phyloP scores from a whole-genome alignment of 2,888 invertebrate species.

The Calephelis perditalis region DNA sequence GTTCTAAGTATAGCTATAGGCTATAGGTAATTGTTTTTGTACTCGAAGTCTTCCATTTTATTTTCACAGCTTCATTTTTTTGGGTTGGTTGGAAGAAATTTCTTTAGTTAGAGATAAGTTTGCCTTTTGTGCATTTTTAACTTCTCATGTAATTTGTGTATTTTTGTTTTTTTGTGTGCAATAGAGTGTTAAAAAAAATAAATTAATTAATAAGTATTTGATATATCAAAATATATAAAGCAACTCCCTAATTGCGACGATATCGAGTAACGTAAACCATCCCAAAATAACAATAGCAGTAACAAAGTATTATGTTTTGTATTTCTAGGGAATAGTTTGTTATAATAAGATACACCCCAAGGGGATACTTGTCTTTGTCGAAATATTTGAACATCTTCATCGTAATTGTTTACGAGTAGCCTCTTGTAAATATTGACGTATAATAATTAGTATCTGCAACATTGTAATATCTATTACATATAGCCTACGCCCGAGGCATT shows the following conservation, averaged over 20 bases:
- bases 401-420: conserved; percentile 1
- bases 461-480: conserved; percentile 1
- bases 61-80: too few relatives aligned
- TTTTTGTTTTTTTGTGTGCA: too few relatives aligned
- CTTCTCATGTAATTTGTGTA: too few relatives aligned
- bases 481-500: too few relatives aligned
- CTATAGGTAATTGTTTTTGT: too few relatives aligned
- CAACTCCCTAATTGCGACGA: not conserved
- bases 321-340: conserved; percentile 2
- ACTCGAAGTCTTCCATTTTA: too few relatives aligned
- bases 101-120: too few relatives aligned
- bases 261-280: not conserved
- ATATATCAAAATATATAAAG: not conserved
- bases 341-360: not conserved
- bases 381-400: conserved; percentile 2
- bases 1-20: too few relatives aligned
- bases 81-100: too few relatives aligned
- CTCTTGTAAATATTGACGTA: not conserved
- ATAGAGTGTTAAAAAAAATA: too few relatives aligned
- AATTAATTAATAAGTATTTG: not conserved
- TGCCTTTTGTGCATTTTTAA: too few relatives aligned
- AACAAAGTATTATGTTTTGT: not conserved
- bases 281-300: too few relatives aligned
- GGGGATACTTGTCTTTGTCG: not conserved
- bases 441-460: not conserved